Conservation (phyloP, 2,888 invertebrate species). For the Saturnia pavonia region DNA sequence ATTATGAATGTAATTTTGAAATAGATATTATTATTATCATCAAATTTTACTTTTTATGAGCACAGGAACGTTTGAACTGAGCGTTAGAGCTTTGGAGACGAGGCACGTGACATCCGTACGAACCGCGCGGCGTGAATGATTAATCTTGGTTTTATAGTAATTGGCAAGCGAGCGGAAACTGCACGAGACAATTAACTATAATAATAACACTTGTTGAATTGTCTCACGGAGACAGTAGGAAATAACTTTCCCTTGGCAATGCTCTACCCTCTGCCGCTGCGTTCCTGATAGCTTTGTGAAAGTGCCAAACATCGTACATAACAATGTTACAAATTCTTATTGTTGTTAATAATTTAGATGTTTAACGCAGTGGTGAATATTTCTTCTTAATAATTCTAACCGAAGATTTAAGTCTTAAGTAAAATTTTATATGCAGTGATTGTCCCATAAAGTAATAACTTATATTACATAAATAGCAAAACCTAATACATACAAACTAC, state of each 20-base stretch:
- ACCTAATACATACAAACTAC: neutral
- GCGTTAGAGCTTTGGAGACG: neutral
- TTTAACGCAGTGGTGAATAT: neutral
- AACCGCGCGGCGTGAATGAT: conserved; percentile 52
- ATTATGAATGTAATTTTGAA: neutral
- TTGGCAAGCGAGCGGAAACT: conserved; percentile 63
- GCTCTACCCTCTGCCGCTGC: conserved; percentile 40
- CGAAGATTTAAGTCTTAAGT: neutral
- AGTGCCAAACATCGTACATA: conserved; percentile 52
- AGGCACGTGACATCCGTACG: conserved; percentile 32
- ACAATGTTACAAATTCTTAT: conserved; percentile 25
- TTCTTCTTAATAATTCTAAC: neutral
- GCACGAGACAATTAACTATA: conserved; percentile 58
- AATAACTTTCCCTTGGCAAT: conserved; percentile 68
- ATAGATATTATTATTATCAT: neutral
- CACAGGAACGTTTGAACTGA: neutral
- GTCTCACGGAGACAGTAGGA: conserved; percentile 60
- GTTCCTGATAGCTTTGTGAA: conserved; percentile 25
- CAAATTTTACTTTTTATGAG: neutral
- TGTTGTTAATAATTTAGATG: neutral
- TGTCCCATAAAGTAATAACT: neutral
- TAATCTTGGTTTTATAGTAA: conserved; percentile 67
- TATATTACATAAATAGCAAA: neutral
- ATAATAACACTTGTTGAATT: conserved; percentile 67
- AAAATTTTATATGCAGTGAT: neutral